phyloP scores from a whole-genome alignment of 2,888 invertebrate genomes.

The Hipparchia semele region DNA sequence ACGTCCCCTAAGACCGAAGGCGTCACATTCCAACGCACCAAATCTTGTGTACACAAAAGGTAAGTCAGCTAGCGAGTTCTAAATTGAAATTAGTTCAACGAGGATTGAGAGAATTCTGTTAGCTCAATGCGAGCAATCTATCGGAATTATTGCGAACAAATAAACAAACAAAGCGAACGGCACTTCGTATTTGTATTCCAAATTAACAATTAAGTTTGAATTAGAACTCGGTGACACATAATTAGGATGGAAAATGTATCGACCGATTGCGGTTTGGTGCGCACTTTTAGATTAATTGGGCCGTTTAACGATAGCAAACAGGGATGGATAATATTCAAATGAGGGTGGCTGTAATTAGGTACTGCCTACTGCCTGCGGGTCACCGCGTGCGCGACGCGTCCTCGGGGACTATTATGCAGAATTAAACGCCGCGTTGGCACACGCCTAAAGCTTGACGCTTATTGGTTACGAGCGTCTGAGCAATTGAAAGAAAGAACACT shows the following conservation, averaged over 20 bases:
- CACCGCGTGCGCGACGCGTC: slow-evolving; percentile 14
- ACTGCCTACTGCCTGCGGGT: slow-evolving; percentile 17
- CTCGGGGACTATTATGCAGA: slow-evolving; percentile 5
- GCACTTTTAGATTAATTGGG: slow-evolving; percentile 35
- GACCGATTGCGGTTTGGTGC: slow-evolving; percentile 33
- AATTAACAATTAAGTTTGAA: slow-evolving; percentile 38
- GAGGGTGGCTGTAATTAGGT: slow-evolving; percentile 31
- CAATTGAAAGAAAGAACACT: too few relatives aligned
- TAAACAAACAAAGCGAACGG: slow-evolving; percentile 24
- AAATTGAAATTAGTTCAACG: not conserved
- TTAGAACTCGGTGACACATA: slow-evolving; percentile 34
- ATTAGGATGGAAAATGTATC: slow-evolving; percentile 36
- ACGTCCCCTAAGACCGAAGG: too few relatives aligned
- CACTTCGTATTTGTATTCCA: slow-evolving; percentile 31
- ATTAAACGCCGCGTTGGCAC: not conserved
- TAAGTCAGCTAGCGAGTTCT: not conserved
- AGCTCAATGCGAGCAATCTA: slow-evolving; percentile 19
- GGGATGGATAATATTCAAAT: slow-evolving; percentile 34
- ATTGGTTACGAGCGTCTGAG: too few relatives aligned
- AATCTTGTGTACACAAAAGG: too few relatives aligned
- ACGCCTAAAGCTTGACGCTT: not conserved
- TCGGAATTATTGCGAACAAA: slow-evolving; percentile 25
- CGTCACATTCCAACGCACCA: too few relatives aligned
- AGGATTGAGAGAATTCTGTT: not conserved
- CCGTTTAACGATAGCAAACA: slow-evolving; percentile 34